Evolutionary conservation across 1,140 invertebrate genomes (phyloP), one percentile per base, ranked within the genome.

Genomic region (Diprion similis): DNA sequence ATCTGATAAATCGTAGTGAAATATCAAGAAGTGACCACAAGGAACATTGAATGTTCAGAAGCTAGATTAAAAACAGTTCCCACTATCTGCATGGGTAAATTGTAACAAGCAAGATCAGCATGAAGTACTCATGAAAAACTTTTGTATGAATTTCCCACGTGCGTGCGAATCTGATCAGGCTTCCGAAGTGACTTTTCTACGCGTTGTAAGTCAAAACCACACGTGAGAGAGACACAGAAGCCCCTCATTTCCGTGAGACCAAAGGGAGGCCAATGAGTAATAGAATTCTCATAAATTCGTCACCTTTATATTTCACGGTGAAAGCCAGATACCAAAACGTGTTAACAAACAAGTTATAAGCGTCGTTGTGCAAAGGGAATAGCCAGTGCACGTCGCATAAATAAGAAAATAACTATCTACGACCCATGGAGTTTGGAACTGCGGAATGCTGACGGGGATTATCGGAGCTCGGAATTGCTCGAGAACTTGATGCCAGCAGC

Each of bases 361-460:
- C 51, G 51, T 8, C 8, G 51, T 17, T 15, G 51, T 59, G 51
- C 11, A 13, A 59, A 59, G 11, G 51, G 24, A 37, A 37, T 37
- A 37, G 24, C 24, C 24, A 37, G 24, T 37, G 24, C 24, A 37
- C 24, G 9, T 3, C 51, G 11, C 51, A 59, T 59, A 59, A 59
- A 59, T 7, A 59, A 59, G 51, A 3, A 59, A 59, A 59, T 59
- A 59, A 59, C 51, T 59, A 59, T 59, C 51, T 17, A 59, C 51
- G 51, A 15, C 24, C 24, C 24, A 37, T 59, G n/a, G 11, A 59
- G 51, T 59, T 17, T 59, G 51, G n/a, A 59, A 59, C 51, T 59
- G 51, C 51, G 51, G 51, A 17, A 59, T 59, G 51, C 51, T 59
- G 51, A 59, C 51, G 51, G 51, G 51, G 51, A 59, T 59, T 59